A percentile compares a stretch with the other conserved stretches of the same genome.
Conservation (phyloP, 2,797 vertebrate species). For the Spea hammondii region DNA sequence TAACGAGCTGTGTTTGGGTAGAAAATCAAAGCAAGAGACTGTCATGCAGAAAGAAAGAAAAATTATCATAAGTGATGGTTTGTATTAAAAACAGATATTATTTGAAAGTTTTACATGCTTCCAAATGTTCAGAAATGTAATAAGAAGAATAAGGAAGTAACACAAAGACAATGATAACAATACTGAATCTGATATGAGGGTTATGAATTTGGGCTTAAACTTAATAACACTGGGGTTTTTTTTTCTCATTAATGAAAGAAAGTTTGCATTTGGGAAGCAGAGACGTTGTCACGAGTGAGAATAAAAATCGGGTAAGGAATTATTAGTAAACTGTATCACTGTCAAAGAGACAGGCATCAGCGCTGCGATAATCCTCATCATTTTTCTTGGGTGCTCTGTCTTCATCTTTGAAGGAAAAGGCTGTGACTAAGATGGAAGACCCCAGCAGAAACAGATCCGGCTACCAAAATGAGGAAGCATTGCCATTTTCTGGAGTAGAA, state of each 20-base stretch:
- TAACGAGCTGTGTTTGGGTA: background rate
- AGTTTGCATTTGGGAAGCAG: slow-evolving; percentile 50
- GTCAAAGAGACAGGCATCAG: slow-evolving; percentile 28
- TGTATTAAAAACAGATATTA: slow-evolving; percentile 68
- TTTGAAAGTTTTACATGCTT: slow-evolving; percentile 57
- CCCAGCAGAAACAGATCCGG: background rate
- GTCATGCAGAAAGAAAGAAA: slow-evolving; percentile 53
- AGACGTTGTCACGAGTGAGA: slow-evolving; percentile 55
- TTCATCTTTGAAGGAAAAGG: slow-evolving; percentile 17
- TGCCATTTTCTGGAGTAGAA: background rate
- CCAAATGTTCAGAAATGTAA: slow-evolving; percentile 55
- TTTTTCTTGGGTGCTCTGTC: slow-evolving; percentile 19
- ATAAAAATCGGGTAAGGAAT: slow-evolving; percentile 52
- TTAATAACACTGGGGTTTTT: slow-evolving; percentile 43
- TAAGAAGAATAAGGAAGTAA: slow-evolving; percentile 49
- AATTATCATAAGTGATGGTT: slow-evolving; percentile 62
- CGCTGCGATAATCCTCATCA: slow-evolving; percentile 26
- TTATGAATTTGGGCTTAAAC: slow-evolving; percentile 39
- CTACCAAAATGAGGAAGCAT: background rate
- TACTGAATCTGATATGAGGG: slow-evolving; percentile 52
- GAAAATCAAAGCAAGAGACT: slow-evolving; percentile 52
- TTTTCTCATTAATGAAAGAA: slow-evolving; percentile 53
- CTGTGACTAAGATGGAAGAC: slow-evolving; percentile 25
- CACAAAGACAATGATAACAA: slow-evolving; percentile 57
- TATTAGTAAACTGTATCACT: slow-evolving; percentile 48